Conservation (phyloP, 2,888 invertebrate species). For the Pyrrhia umbra region DNA sequence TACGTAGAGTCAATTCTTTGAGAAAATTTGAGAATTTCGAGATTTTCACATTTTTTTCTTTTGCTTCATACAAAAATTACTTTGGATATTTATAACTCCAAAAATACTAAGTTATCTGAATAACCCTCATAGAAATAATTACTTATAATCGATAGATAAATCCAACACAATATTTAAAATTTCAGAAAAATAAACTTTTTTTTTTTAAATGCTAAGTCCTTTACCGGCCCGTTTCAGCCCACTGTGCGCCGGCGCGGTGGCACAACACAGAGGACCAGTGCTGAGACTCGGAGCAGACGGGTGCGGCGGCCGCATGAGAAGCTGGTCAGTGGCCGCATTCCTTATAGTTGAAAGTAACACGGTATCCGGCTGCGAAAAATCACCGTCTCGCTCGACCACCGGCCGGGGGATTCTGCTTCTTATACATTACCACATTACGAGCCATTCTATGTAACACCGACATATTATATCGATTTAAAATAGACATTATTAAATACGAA, state of each 20-base stretch:
- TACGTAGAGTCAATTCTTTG: too few species aligned
- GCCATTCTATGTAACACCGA: constrained; percentile 33
- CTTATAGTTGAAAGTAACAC: constrained; percentile 87
- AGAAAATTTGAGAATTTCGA: too few species aligned
- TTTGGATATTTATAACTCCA: too few species aligned
- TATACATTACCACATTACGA: constrained; percentile 60
- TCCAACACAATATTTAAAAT: too few species aligned
- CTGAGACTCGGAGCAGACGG: constrained; percentile 69
- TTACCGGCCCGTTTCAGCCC: too few species aligned
- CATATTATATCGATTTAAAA: constrained; percentile 59
- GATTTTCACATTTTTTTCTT: too few species aligned
- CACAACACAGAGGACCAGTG: constrained; percentile 40
- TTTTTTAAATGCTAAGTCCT: too few species aligned
- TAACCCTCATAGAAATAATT: too few species aligned
- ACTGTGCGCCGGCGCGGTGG: constrained; percentile 28
- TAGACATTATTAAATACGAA: constrained; percentile 58
- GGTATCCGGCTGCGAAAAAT: constrained; percentile 89
- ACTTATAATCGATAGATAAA: too few species aligned
- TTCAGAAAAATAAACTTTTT: too few species aligned
- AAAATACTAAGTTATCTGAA: too few species aligned
- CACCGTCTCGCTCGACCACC: constrained; percentile 72
- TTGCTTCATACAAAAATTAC: too few species aligned
- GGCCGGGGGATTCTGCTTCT: constrained; percentile 68
- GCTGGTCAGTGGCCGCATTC: constrained; percentile 89
- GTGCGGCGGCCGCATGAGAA: constrained; percentile 76